A percentile compares a stretch with the other conserved stretches of the same genome.
These are phyloP conservation scores for Setipinna tenuifilis DNA, from an alignment of 2,797 vertebrate species.

Conservation along the genomic window DNA sequence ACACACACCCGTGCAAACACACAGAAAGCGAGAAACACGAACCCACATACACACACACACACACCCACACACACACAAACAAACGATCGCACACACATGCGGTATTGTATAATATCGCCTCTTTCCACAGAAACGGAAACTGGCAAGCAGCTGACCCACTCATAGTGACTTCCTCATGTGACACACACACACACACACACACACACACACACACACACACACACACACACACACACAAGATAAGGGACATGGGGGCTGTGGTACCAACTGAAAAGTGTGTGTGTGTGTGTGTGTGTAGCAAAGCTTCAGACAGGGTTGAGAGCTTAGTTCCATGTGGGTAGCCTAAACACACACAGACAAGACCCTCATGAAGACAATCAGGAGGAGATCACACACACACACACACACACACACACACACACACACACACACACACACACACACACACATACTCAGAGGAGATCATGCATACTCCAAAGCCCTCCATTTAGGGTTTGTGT, in stretches of 20 bases:
- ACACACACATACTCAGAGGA: not conserved
- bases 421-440: not conserved
- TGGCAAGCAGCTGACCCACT: not conserved
- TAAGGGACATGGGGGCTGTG: not conserved
- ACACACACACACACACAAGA: not conserved
- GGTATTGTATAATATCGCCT: not conserved
- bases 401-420: conserved; percentile 4
- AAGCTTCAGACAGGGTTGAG: not conserved
- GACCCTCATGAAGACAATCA: not conserved
- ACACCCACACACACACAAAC: not conserved
- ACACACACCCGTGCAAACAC: not conserved
- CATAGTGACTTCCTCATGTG: not conserved
- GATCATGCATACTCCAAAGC: not conserved
- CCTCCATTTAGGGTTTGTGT: not conserved
- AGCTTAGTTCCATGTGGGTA: conserved; percentile 8
- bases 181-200: not conserved
- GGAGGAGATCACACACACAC: not conserved
- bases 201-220: conserved; percentile 8
- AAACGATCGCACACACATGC: not conserved
- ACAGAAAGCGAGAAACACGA: not conserved
- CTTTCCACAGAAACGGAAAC: not conserved
- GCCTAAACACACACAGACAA: not conserved
- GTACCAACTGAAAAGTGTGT: not conserved
- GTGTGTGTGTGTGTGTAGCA: not conserved
- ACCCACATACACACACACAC: not conserved